Conservation (phyloP, 2,113 vertebrate genomes). For the Dicentrarchus labrax region DNA sequence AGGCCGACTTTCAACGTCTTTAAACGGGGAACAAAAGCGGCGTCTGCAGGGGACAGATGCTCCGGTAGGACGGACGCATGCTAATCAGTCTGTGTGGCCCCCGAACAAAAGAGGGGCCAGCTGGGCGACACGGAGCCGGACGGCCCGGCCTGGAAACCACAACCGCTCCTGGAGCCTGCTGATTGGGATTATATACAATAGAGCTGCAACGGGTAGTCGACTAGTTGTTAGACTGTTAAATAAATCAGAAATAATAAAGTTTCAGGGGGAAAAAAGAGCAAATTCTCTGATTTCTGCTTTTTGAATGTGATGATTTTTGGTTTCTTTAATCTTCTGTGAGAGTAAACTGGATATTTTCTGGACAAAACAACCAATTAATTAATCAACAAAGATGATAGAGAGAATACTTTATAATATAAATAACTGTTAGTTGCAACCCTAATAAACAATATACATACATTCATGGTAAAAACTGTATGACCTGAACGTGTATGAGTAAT, state of each 20-base stretch:
- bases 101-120: conserved; percentile 70
- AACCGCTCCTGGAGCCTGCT: background rate
- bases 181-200: background rate
- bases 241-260: no score
- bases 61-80: conserved; percentile 57
- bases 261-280: no score
- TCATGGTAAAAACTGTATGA: background rate
- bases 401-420: no score
- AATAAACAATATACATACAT: background rate
- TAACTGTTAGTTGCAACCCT: no score
- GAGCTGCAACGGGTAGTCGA: no score
- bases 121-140: conserved; percentile 48
- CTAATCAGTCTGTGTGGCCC: conserved; percentile 62
- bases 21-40: conserved; percentile 60
- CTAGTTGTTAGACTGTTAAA: no score
- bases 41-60: conserved; percentile 74
- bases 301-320: no score
- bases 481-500: background rate
- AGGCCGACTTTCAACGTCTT: conserved; percentile 40
- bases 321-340: no score
- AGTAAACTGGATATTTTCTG: no score
- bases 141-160: conserved; percentile 25
- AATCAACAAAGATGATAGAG: no score
- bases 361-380: no score
- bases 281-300: no score